phyloP scores from a whole-genome alignment of 2,113 vertebrate species.

The Channa argus region DNA sequence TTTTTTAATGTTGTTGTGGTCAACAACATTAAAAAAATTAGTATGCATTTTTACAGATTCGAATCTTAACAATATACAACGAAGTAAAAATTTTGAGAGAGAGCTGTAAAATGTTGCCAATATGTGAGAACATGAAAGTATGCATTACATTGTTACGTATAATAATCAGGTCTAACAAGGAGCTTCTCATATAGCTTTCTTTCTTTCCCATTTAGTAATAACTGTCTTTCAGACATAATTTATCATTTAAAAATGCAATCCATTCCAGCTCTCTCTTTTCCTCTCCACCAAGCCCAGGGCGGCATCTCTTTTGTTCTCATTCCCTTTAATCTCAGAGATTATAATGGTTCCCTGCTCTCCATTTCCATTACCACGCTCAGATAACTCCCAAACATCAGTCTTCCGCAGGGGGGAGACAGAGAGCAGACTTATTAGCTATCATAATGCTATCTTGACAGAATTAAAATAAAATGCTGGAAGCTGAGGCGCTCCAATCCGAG shows the following conservation, averaged over 20 bases:
- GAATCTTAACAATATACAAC: background rate
- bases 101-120: background rate
- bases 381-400: constrained; percentile 48
- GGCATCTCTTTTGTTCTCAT: constrained; percentile 61
- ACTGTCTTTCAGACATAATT: constrained; percentile 54
- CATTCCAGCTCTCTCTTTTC: constrained; percentile 28
- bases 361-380: constrained; percentile 57
- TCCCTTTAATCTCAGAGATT: constrained; percentile 67
- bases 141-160: background rate
- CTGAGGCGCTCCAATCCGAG: constrained; percentile 15
- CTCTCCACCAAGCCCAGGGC: constrained; percentile 24
- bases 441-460: constrained; percentile 43
- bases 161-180: constrained; percentile 8
- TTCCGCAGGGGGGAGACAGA: constrained; percentile 45
- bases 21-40: too few species aligned
- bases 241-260: constrained; percentile 56
- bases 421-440: constrained; percentile 55
- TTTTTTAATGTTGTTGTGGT: too few species aligned
- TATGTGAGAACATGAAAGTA: too few species aligned
- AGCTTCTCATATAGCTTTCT: background rate
- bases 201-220: constrained; percentile 28
- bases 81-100: background rate
- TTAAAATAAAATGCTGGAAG: constrained; percentile 48
- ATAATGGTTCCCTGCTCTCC: constrained; percentile 41
- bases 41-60: background rate